Evolutionary conservation across 1,140 invertebrate species (phyloP), one percentile per base, ranked within the genome.

Genomic region (Ceratina calcarata): DNA sequence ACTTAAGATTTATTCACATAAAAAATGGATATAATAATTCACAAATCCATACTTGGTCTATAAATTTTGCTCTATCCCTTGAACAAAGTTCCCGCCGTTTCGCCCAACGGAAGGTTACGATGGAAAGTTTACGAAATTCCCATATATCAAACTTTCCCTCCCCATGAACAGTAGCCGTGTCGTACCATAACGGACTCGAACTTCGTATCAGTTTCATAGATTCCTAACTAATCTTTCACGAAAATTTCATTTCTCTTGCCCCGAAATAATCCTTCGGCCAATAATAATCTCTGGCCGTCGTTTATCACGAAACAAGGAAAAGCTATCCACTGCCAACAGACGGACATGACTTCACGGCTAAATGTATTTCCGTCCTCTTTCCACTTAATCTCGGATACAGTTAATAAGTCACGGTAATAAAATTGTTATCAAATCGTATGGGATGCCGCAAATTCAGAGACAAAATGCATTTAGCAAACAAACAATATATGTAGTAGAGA

Each of bases 281-380:
- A 57, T 69, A 69, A 69, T 69, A 69, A 69, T 57, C 24, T 13
- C 16, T 24, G 37, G 12, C 0, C 27, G n/a, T 16, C 67, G 53
- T 69, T 69, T 57, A 69, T 69, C 67, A 69, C 67, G 53, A 57
- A 70, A 70, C 67, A 70, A 37, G 67, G 27, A 57, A 70, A 57
- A 57, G 49, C 24, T 20, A 20, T 0, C 53, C 37, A 37, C 67
- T 69, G 67, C 67, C 51, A 69, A 69, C 67, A 20, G 18, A 7
- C 24, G 27, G 55, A 18, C 55, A 45, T 57, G 24, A 58, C 27
- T 70, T 70, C 67, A 37, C 67, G 15, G 53, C 18, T 57, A 70
- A 57, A 58, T 70, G 37, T 45, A 70, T 70, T 58, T 32, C 53
- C 4, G 53, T 3, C 67, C 27, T 4, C 12, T 57, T 57, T 37